Conservation (phyloP, 2,888 invertebrate species). For the Nysson spinosus region DNA sequence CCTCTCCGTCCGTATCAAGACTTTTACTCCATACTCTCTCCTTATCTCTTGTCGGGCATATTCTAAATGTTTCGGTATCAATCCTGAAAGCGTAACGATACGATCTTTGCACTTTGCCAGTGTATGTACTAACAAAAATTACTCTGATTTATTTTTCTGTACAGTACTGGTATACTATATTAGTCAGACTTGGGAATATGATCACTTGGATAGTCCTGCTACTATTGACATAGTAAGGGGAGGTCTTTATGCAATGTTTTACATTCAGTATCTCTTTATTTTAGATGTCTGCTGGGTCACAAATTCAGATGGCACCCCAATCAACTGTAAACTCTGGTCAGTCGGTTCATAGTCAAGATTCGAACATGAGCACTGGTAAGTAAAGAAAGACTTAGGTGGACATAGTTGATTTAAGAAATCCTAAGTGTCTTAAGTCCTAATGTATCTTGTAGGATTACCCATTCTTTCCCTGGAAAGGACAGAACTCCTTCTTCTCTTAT, state of each 20-base stretch:
- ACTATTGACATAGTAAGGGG: neutral
- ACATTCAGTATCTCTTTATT: slow-evolving; percentile 63
- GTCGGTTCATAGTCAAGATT: slow-evolving; percentile 95
- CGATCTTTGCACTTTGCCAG: neutral
- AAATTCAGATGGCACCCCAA: slow-evolving; percentile 98
- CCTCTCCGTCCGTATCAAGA: slow-evolving; percentile 29
- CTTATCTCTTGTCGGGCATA: slow-evolving; percentile 9
- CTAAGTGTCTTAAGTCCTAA: too few species aligned
- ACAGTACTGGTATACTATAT: neutral
- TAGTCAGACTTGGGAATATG: neutral
- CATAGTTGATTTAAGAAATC: too few species aligned
- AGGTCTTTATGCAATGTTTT: slow-evolving; percentile 15
- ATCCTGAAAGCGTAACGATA: slow-evolving; percentile 1
- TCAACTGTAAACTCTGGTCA: slow-evolving; percentile 90
- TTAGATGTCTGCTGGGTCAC: slow-evolving; percentile 97
- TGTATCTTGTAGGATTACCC: too few species aligned
- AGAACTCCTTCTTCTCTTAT: too few species aligned
- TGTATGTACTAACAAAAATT: neutral
- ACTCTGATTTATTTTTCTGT: neutral
- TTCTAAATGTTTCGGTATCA: slow-evolving; percentile 10
- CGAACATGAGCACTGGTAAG: slow-evolving; percentile 97
- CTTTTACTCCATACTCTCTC: slow-evolving; percentile 37
- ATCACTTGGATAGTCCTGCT: neutral
- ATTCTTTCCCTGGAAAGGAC: too few species aligned
- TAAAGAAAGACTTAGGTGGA: too few species aligned